Evolutionary conservation across 2,888 invertebrate genomes (phyloP).

Genomic region (Amiota minor): DNA sequence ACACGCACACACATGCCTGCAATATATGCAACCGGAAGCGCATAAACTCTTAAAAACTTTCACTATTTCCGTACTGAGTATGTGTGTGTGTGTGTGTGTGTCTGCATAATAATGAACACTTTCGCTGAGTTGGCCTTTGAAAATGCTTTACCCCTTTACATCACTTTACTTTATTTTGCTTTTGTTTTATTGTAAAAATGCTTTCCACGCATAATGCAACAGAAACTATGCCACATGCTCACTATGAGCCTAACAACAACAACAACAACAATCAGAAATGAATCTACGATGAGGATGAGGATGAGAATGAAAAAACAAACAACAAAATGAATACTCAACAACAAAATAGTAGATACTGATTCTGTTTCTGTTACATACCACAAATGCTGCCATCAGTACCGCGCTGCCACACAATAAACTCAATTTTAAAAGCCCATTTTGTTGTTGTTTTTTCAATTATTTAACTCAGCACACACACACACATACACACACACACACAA

Average conservation of each 20-base stretch:
- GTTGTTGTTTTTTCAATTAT: slow-evolving; percentile 60
- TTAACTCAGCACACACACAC: slow-evolving; percentile 46
- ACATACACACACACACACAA: background rate
- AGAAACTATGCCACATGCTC: slow-evolving; percentile 55
- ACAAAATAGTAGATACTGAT: slow-evolving; percentile 30
- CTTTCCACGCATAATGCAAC: slow-evolving; percentile 43
- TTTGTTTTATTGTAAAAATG: slow-evolving; percentile 46
- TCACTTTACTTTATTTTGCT: no score
- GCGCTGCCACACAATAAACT: slow-evolving; percentile 58
- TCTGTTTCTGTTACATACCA: slow-evolving; percentile 43
- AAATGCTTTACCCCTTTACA: no score
- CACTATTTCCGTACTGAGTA: slow-evolving; percentile 36
- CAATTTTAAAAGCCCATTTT: slow-evolving; percentile 57
- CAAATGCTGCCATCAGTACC: slow-evolving; percentile 54
- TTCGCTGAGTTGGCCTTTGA: slow-evolving; percentile 34
- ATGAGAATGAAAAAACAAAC: background rate
- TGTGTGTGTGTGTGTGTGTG: no score
- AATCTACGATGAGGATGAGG: background rate
- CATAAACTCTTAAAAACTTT: slow-evolving; percentile 44
- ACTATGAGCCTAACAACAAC: background rate
- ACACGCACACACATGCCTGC: no score
- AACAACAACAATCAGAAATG: background rate
- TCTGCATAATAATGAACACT: slow-evolving; percentile 33
- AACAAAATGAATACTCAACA: slow-evolving; percentile 41
- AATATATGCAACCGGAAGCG: slow-evolving; percentile 32